Evolutionary conservation across 2,888 invertebrate species (phyloP).

Genomic region (Pantelozetes paolii): DNA sequence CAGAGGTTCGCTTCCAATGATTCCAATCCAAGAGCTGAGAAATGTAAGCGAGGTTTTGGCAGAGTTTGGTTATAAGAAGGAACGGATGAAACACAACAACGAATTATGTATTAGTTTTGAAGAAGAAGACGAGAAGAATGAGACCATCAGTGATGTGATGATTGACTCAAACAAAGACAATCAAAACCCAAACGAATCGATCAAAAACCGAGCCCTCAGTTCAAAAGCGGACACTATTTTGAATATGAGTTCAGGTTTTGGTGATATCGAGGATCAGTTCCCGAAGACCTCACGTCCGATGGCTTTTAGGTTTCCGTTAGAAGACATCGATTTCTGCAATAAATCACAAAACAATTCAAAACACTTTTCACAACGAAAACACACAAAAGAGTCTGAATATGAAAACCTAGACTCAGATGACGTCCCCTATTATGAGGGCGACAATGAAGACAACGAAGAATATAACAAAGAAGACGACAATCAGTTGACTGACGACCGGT

Average conservation of each 20-base stretch:
- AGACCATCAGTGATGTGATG: neutral
- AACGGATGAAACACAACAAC: neutral
- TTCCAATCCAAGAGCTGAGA: conserved; percentile 49
- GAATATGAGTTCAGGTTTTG: conserved; percentile 14
- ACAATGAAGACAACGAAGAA: conserved; percentile 48
- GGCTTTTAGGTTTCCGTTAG: conserved; percentile 32
- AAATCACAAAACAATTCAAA: conserved; percentile 5
- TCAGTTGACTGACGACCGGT: neutral
- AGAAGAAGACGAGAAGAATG: conserved; percentile 31
- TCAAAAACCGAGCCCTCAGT: neutral
- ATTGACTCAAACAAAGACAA: conserved; percentile 20
- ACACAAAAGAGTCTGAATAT: conserved; percentile 49
- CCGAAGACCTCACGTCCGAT: neutral
- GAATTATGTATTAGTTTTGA: neutral
- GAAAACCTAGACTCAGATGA: conserved; percentile 52
- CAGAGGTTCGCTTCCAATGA: conserved; percentile 34
- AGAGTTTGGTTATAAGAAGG: conserved; percentile 46
- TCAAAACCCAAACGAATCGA: neutral
- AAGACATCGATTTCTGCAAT: conserved; percentile 27
- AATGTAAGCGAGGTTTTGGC: conserved; percentile 50
- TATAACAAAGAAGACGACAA: conserved; percentile 53
- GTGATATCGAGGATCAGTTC: conserved; percentile 7
- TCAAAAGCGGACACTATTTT: conserved; percentile 17
- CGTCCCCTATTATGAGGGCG: conserved; percentile 41
- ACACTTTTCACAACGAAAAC: conserved; percentile 7